Conservation (phyloP, 2,888 invertebrate genomes). For the Salpingus planirostris region DNA sequence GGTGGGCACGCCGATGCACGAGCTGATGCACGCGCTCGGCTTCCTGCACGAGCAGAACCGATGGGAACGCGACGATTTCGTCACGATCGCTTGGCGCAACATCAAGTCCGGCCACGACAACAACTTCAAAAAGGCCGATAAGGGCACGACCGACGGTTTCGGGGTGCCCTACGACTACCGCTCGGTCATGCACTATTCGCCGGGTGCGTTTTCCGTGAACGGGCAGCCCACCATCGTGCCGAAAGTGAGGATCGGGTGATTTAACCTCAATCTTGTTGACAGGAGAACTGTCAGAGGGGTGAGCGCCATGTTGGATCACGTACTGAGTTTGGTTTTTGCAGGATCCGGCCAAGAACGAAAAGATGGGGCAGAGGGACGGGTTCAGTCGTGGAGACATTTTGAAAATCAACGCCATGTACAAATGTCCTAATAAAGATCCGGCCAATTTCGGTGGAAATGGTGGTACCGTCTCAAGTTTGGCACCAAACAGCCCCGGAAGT, state of each 20-base stretch:
- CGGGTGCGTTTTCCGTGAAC: conserved; percentile 66
- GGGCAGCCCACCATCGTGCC: conserved; percentile 61
- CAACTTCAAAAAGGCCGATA: conserved; percentile 62
- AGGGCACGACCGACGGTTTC: conserved; percentile 50
- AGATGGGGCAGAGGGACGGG: conserved; percentile 66
- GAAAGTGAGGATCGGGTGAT: conserved; percentile 54
- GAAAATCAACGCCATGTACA: conserved; percentile 70
- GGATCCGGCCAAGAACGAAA: conserved; percentile 34
- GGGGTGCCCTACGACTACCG: conserved; percentile 69
- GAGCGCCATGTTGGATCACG: conserved; percentile 47
- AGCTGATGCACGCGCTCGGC: conserved; percentile 69
- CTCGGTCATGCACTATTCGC: conserved; percentile 79
- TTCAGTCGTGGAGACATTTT: conserved; percentile 62
- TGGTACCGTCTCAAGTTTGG: too few relatives aligned
- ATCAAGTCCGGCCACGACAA: conserved; percentile 54
- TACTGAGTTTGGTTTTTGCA: conserved; percentile 12
- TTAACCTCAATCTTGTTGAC: conserved; percentile 4
- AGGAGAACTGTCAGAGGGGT: too few relatives aligned
- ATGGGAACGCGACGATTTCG: conserved; percentile 62
- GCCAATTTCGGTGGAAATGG: conserved; percentile 1
- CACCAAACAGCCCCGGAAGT: too few relatives aligned
- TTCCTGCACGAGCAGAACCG: conserved; percentile 79
- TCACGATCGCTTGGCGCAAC: conserved; percentile 58
- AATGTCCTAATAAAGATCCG: conserved; percentile 42
- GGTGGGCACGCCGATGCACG: conserved; percentile 69